phyloP scores from a whole-genome alignment of 2,113 vertebrate species.

The Mellivora capensis region DNA sequence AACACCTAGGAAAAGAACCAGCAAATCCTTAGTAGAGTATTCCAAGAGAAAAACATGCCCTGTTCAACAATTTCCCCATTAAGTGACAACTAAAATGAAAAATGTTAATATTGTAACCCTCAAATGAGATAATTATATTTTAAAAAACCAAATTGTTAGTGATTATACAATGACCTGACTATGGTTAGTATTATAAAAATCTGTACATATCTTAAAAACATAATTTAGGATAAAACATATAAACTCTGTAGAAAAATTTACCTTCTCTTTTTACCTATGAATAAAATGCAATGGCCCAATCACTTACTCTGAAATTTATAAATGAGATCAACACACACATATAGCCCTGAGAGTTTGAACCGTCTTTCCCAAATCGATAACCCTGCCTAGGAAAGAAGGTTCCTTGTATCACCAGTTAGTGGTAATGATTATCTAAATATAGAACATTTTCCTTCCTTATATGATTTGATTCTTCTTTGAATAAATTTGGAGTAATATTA shows the following conservation, averaged over 20 bases:
- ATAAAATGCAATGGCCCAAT: not conserved
- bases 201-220: not conserved
- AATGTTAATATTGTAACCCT: not conserved
- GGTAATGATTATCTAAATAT: not conserved
- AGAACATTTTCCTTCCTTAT: not conserved
- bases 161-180: not conserved
- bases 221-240: not conserved
- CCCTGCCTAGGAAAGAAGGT: not conserved
- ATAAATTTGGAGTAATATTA: not conserved
- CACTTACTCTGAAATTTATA: not conserved
- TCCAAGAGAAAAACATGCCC: not conserved
- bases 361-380: not conserved
- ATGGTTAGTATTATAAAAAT: not conserved
- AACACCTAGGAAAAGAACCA: not conserved
- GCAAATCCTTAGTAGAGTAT: not conserved
- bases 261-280: not conserved
- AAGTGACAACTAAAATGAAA: not conserved
- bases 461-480: not conserved
- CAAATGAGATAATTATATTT: not conserved
- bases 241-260: not conserved
- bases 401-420: not conserved
- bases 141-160: not conserved
- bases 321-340: not conserved
- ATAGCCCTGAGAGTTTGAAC: not conserved
- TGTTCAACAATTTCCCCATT: not conserved